A percentile compares a stretch with the other conserved stretches of the same genome.
These are phyloP conservation scores for Penaeus indicus DNA, from an alignment of 1,140 invertebrate genomes.

Conservation along the genomic window DNA sequence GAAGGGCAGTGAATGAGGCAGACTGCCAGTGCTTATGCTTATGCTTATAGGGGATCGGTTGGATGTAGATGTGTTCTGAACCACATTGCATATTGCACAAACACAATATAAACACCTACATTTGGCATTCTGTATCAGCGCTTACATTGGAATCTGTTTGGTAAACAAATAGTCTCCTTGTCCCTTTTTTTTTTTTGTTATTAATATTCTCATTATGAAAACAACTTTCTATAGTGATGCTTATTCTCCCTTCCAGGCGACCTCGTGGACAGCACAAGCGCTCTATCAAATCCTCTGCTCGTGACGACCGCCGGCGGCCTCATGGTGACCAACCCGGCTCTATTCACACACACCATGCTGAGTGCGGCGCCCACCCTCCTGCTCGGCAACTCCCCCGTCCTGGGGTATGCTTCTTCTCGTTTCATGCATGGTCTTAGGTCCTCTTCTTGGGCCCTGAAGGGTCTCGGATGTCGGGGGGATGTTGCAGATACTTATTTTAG, in stretches of 20 bases:
- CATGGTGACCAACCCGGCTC: constrained; percentile 66
- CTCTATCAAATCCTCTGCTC: constrained; percentile 58
- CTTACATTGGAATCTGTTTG: too few relatives aligned
- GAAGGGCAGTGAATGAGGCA: too few relatives aligned
- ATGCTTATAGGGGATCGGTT: too few relatives aligned
- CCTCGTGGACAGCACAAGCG: constrained; percentile 58
- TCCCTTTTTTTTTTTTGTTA: background rate
- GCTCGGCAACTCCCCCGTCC: constrained; percentile 58
- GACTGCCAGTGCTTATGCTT: too few relatives aligned
- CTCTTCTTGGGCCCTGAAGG: too few relatives aligned
- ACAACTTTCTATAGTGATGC: background rate
- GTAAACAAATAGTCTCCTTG: background rate
- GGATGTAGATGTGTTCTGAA: too few relatives aligned
- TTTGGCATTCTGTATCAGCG: too few relatives aligned
- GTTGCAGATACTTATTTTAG: too few relatives aligned
- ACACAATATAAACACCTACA: too few relatives aligned
- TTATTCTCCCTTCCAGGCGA: constrained; percentile 40
- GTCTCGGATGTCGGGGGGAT: too few relatives aligned
- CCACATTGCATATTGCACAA: too few relatives aligned
- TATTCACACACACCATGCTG: constrained; percentile 66
- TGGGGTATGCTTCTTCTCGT: constrained; percentile 33
- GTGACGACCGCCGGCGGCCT: constrained; percentile 61
- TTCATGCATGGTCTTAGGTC: too few relatives aligned
- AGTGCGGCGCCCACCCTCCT: constrained; percentile 61
- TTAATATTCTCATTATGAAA: background rate